Base-by-base conservation (phyloP, 2,888 invertebrate species). In the Apamea crenata region DNA sequence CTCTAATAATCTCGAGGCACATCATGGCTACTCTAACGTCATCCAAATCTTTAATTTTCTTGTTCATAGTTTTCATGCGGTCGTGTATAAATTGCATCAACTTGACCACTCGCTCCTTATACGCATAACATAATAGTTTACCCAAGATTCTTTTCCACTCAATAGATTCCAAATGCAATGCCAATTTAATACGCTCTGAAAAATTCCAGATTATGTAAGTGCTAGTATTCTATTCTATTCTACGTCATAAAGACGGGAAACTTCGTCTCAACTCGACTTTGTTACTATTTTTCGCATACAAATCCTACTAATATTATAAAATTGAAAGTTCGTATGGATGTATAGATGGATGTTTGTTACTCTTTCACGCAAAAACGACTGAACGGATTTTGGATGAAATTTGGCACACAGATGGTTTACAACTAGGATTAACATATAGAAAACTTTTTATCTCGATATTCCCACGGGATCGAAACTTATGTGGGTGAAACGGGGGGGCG, bases 11-110 rank as follows among this genome's bases (percentile, higher is more conserved):
- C 89, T 98, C 97, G 74, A 99, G 96, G 84, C 98, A 98, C 90
- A 97, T 95, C 99, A 99, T 99, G 2, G 98, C 98, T 53, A 98
- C 94, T 90, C 98, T 97, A 76, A 98, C 98, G 90, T 98, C 98
- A 88, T 98, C 98, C 83, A 98, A 96, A 94, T 99, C 98, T 90
- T 98, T 98, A 50, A 99, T 98, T 47, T 97, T 97, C 88, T 98
- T 98, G 25, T 95, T 93, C 90, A 98, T 96, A 36, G 98, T 97
- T 91, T 98, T 98, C 93, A 98, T 98, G 86, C 98, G 98, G 29
- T 98, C 98, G 47, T 97, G 97, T 67, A 99, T 98, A 90, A 99
- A 99, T 77, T 98, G 98, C 86, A 98, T 97, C 91, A 99, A 97
- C 90, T 97, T 97, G 79, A 97, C 97, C 66, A 99, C 97, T 86